Evolutionary conservation across 2,113 vertebrate species (phyloP).

Genomic region (Psittacula cyanocephala): DNA sequence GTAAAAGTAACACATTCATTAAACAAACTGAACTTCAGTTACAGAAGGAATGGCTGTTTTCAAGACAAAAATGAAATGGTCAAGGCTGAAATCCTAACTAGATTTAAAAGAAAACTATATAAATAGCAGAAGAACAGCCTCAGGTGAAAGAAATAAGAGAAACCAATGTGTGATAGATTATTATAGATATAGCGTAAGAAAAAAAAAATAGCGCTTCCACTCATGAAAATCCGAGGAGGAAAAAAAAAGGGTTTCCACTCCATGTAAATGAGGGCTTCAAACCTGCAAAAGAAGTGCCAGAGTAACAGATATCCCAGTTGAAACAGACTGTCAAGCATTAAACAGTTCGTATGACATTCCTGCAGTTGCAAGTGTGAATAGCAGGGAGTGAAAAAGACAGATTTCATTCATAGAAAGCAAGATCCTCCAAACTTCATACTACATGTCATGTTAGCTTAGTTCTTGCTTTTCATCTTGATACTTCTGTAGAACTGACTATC

Average conservation of each 20-base stretch:
- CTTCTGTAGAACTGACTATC: not conserved
- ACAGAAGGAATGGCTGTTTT: not conserved
- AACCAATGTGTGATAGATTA: not conserved
- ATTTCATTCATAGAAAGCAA: conserved; percentile 26
- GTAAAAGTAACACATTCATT: conserved; percentile 49
- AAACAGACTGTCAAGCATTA: not conserved
- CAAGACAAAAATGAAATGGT: conserved; percentile 34
- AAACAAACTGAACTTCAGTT: conserved; percentile 1
- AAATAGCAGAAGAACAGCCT: not conserved
- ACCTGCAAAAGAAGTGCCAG: not conserved
- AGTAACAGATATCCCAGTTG: not conserved
- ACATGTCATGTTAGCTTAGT: not conserved
- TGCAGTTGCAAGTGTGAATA: not conserved
- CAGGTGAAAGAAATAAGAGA: not conserved
- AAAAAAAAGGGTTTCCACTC: not conserved
- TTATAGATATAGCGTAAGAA: not conserved
- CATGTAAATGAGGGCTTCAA: not conserved
- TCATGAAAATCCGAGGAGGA: not conserved
- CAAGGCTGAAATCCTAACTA: conserved; percentile 21
- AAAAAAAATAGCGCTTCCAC: not conserved
- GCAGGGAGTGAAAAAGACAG: not conserved
- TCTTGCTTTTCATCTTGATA: not conserved
- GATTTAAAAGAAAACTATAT: not conserved
- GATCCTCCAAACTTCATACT: not conserved
- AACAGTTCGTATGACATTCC: not conserved